Conservation (phyloP, 2,797 vertebrate species). For the Silurus lanzhouensis region DNA sequence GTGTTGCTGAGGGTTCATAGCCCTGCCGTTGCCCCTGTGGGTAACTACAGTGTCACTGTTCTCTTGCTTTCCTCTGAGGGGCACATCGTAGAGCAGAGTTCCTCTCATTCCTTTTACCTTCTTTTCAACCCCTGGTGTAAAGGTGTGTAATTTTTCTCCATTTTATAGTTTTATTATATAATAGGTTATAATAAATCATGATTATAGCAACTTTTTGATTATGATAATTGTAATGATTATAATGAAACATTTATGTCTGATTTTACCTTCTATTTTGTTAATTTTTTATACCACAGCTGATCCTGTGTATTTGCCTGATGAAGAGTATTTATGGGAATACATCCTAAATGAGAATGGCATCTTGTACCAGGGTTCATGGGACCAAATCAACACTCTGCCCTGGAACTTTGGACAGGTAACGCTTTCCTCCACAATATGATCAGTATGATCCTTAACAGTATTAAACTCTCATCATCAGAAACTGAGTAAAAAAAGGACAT, state of each 20-base stretch:
- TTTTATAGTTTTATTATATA: neutral
- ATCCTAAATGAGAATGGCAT: slow-evolving; percentile 85
- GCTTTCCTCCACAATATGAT: neutral
- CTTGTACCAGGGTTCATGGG: slow-evolving; percentile 77
- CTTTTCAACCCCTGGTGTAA: slow-evolving; percentile 81
- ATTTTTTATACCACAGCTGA: slow-evolving; percentile 73
- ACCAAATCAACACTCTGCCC: slow-evolving; percentile 69
- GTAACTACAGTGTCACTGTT: slow-evolving; percentile 66
- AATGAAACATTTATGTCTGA: neutral
- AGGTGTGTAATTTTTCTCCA: slow-evolving; percentile 61
- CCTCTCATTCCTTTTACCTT: slow-evolving; percentile 65
- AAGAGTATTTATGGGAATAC: slow-evolving; percentile 81
- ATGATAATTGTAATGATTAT: neutral
- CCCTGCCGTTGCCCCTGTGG: slow-evolving; percentile 71
- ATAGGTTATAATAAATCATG: neutral
- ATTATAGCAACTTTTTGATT: neutral
- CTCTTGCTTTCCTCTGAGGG: slow-evolving; percentile 65
- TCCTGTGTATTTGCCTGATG: slow-evolving; percentile 78
- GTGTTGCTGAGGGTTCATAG: slow-evolving; percentile 72
- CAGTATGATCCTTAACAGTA: neutral
- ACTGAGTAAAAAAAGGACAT: neutral
- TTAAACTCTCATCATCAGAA: neutral
- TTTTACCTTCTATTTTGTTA: neutral
- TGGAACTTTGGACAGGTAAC: slow-evolving; percentile 89
- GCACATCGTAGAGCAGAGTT: slow-evolving; percentile 56